Evolutionary conservation across 2,888 invertebrate genomes (phyloP), one percentile per base, ranked within the genome.

Genomic region (Chrysolina haemoptera): DNA sequence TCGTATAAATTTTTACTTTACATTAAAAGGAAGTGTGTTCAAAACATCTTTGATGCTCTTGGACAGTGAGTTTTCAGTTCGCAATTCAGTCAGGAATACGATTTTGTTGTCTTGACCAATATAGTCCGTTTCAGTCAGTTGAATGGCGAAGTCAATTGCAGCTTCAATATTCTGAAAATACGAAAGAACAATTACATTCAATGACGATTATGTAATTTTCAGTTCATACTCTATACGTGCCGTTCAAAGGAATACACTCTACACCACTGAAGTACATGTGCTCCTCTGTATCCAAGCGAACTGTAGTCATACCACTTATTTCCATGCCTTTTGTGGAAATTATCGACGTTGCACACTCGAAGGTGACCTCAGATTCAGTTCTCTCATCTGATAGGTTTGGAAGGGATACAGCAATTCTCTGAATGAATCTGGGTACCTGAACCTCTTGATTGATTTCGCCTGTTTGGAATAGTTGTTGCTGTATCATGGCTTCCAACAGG

Each of bases 401-500:
- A 59, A 83, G 77, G 12, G 83, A 83, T 48, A 92, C 89, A 3
- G 88, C 86, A 16, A 92, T 83, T 75, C 88, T 89, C 72, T 90
- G 89, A 46, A 93, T 90, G 48, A 90, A 87, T 16, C 91, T 91
- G 0, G 96, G 96, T 0, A 96, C 90, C 82, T 93, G 90, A 4
- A 96, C 90, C 3, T 92, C 91, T 35, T 94, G 90, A 0, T 92
- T 91, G 77, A 93, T 92, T 72, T 92, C 87, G 1, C 89, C 88
- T 14, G 81, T 90, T 35, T 92, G 91, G 35, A 96, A 86, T 65
- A 96, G 92, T 14, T 81, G 81, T 82, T 95, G 92, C 87, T 98
- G 97, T 14, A 98, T 89, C 93, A 98, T 94, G 48, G 94, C 94
- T 88, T 98, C 97, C 89, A 98, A 91, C 87, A 96, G 96, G 3